phyloP scores from a whole-genome alignment of 1,140 invertebrate genomes.

The Bombus sibiricus region DNA sequence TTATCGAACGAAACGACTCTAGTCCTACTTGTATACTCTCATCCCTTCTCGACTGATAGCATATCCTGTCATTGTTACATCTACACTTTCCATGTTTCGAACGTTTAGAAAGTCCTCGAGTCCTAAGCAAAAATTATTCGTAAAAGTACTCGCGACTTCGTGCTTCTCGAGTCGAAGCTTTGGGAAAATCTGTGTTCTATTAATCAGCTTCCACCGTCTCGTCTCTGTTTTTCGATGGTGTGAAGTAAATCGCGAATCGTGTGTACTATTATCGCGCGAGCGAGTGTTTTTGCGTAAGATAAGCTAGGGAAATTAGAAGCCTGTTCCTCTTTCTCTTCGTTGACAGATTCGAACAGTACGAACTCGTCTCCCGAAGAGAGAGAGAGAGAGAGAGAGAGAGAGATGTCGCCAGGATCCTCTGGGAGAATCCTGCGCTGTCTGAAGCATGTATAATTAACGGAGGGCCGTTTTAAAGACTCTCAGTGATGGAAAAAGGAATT shows the following conservation, averaged over 20 bases:
- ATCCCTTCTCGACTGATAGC: constrained; percentile 9
- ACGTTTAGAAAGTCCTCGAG: neutral
- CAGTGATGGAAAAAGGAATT: constrained; percentile 73
- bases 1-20: neutral
- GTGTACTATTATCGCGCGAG: constrained; percentile 5
- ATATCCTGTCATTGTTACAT: neutral
- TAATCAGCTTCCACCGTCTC: neutral
- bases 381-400: neutral
- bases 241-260: constrained; percentile 1
- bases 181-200: neutral
- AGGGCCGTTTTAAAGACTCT: constrained; percentile 51
- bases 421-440: constrained; percentile 49
- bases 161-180: neutral
- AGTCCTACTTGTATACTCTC: neutral
- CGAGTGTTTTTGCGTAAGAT: constrained; percentile 3
- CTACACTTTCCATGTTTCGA: neutral
- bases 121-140: too few species aligned
- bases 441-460: constrained; percentile 39
- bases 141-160: neutral
- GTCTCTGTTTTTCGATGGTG: neutral
- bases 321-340: constrained; percentile 25
- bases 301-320: neutral
- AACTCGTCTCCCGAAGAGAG: neutral
- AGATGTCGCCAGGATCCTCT: neutral
- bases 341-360: neutral